Percentiles rank a stretch among this genome's conserved stretches.
Conservation (phyloP, 2,888 invertebrate species). For the Cephus pygmeus region DNA sequence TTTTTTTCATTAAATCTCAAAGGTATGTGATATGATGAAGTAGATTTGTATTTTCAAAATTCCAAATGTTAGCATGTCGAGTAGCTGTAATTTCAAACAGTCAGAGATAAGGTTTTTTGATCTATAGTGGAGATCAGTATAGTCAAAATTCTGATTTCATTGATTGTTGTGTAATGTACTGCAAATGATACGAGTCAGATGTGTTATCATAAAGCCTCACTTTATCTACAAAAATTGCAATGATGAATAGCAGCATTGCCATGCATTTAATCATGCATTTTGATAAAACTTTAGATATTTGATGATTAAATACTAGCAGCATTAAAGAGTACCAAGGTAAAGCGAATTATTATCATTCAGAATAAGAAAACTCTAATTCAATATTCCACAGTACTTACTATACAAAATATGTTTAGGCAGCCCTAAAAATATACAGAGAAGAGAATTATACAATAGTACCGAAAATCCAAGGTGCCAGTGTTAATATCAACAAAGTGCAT, state of each 20-base stretch:
- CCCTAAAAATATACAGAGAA: constrained; percentile 48
- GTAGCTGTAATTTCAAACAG: too few relatives aligned
- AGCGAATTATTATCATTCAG: background rate
- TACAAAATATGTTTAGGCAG: constrained; percentile 62
- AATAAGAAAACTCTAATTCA: constrained; percentile 18
- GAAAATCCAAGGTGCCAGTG: background rate
- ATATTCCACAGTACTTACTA: constrained; percentile 54
- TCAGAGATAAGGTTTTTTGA: too few relatives aligned
- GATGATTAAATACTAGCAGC: background rate
- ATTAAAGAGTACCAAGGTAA: background rate
- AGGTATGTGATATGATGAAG: too few relatives aligned
- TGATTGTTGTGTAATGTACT: background rate
- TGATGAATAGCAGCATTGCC: background rate
- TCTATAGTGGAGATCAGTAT: background rate
- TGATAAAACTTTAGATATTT: background rate
- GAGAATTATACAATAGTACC: background rate
- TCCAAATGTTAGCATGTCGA: too few relatives aligned
- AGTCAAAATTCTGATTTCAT: background rate
- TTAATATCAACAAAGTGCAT: background rate
- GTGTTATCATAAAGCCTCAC: background rate
- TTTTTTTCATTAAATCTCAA: background rate
- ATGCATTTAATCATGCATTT: background rate
- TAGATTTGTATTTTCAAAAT: too few relatives aligned
- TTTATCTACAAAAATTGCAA: background rate
- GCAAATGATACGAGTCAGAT: background rate